phyloP scores from a whole-genome alignment of 2,113 vertebrate species.

The Nycticryphes semicollaris region DNA sequence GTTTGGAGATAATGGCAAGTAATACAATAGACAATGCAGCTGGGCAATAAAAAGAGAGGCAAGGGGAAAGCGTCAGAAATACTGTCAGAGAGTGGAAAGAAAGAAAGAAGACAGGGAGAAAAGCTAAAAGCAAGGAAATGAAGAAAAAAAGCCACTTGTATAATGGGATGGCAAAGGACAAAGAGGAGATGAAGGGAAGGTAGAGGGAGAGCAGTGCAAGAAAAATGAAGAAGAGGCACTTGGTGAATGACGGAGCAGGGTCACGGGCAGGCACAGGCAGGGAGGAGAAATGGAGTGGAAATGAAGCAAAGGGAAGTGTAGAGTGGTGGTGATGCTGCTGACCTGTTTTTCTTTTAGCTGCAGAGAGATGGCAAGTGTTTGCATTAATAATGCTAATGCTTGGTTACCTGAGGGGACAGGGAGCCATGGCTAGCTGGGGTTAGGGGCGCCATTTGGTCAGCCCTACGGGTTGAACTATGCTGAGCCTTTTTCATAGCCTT shows the following conservation, averaged over 20 bases:
- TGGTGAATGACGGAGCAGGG: not conserved
- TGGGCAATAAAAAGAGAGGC: not conserved
- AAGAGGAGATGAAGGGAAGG: not conserved
- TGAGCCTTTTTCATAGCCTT: not conserved
- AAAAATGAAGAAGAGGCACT: not conserved
- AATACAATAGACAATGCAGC: constrained; percentile 15
- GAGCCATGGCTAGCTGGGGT: not conserved
- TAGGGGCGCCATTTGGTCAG: rapidly evolving
- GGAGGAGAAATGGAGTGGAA: constrained; percentile 25
- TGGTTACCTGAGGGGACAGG: not conserved
- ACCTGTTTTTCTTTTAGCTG: not conserved
- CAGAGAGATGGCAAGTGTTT: not conserved
- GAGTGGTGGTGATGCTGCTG: not conserved
- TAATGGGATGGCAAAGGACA: not conserved
- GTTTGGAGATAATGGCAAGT: constrained; percentile 33
- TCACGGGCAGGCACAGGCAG: not conserved
- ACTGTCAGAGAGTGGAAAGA: not conserved
- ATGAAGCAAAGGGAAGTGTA: not conserved
- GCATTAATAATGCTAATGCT: not conserved
- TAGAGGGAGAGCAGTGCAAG: not conserved
- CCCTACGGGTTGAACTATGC: not conserved
- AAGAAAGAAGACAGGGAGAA: not conserved
- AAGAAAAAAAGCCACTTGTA: not conserved
- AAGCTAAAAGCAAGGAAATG: constrained; percentile 18
- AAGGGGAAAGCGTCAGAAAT: constrained; percentile 1